Evolutionary conservation across 2,888 invertebrate species (phyloP).

Genomic region (Clunio marinus): DNA sequence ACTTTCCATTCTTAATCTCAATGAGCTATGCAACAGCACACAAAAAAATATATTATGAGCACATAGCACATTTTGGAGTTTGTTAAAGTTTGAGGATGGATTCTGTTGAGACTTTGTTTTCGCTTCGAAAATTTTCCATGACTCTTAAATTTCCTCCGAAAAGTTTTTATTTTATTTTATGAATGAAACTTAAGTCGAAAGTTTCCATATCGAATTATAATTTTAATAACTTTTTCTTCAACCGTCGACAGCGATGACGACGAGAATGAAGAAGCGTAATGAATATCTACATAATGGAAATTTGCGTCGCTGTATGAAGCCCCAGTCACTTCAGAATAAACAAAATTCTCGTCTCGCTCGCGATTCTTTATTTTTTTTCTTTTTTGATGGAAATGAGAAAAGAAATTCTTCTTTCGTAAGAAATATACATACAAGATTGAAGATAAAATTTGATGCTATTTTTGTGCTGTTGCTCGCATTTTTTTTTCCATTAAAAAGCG

Average conservation of each 20-base stretch:
- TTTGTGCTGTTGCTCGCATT: slow-evolving; percentile 31
- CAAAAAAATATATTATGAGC: neutral
- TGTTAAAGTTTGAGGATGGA: too few species aligned
- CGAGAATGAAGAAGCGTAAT: slow-evolving; percentile 26
- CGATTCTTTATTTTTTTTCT: too few species aligned
- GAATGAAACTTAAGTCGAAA: slow-evolving; percentile 17
- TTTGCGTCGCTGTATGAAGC: slow-evolving; percentile 26
- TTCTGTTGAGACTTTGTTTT: too few species aligned
- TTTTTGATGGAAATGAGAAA: too few species aligned
- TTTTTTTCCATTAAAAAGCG: slow-evolving; percentile 20
- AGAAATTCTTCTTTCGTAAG: too few species aligned
- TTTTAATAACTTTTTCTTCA: slow-evolving; percentile 35
- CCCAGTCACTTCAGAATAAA: slow-evolving; percentile 8
- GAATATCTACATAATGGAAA: slow-evolving; percentile 26
- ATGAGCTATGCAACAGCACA: too few species aligned
- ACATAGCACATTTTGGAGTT: too few species aligned
- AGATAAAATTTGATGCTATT: slow-evolving; percentile 29
- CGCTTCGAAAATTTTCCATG: too few species aligned
- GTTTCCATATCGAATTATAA: slow-evolving; percentile 35
- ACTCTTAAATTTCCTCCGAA: too few species aligned
- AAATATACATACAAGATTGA: slow-evolving; percentile 1
- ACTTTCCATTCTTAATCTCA: too few species aligned
- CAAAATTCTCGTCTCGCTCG: neutral
- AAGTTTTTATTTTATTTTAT: slow-evolving; percentile 5
- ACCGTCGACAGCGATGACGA: neutral